Evolutionary conservation across 1,140 invertebrate species (phyloP).

Genomic region (Whitmania pigra): DNA sequence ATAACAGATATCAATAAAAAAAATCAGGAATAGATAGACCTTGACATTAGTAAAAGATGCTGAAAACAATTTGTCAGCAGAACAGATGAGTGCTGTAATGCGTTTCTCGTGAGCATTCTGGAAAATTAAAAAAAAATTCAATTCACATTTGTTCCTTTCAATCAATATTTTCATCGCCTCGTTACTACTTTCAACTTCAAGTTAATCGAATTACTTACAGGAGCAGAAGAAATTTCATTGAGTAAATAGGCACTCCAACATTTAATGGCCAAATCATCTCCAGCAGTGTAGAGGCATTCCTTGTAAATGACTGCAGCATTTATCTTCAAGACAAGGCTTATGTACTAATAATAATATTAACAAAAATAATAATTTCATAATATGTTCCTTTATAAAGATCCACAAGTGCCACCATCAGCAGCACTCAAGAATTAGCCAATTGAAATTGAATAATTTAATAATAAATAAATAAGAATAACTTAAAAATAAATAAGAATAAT

Average conservation of each 20-base stretch:
- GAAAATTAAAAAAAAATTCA: constrained; percentile 18
- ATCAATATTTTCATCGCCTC: no score
- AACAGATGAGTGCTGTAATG: constrained; percentile 34
- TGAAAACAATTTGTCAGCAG: constrained; percentile 32
- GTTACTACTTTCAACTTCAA: background rate
- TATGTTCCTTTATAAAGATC: background rate
- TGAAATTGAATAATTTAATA: no score
- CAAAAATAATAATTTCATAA: background rate
- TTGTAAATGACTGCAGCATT: constrained; percentile 29
- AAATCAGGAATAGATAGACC: constrained; percentile 26
- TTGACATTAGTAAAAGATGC: constrained; percentile 36
- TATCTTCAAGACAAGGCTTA: constrained; percentile 27
- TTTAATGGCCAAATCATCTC: constrained; percentile 32
- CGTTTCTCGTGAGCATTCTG: constrained; percentile 38
- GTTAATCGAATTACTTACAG: constrained; percentile 25
- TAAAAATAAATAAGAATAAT: background rate
- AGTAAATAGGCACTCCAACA: constrained; percentile 32
- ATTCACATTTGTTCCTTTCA: background rate
- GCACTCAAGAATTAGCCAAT: background rate
- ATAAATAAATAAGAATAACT: no score
- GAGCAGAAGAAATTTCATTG: constrained; percentile 24
- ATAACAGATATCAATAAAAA: background rate
- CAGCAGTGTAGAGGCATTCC: constrained; percentile 31
- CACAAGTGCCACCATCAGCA: background rate
- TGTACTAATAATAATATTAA: background rate